These are phyloP conservation scores for Cochlearius cochlearius DNA, from an alignment of 2,113 vertebrate species.

Conservation along the genomic window DNA sequence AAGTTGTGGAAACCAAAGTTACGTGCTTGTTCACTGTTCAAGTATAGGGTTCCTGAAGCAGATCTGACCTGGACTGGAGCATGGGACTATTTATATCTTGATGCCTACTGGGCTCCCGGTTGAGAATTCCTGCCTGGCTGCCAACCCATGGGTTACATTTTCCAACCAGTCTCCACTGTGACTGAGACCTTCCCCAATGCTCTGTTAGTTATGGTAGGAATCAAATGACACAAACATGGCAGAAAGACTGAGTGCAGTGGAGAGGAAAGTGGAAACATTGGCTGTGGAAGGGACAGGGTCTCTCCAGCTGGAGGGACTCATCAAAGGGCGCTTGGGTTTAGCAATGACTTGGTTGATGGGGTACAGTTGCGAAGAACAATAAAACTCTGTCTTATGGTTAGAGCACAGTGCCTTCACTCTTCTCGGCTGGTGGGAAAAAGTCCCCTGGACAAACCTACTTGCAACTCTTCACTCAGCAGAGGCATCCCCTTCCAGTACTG, in stretches of 20 bases:
- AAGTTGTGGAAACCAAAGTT: background rate
- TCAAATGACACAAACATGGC: background rate
- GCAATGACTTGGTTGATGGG: background rate
- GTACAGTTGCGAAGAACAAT: background rate
- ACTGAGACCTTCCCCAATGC: background rate
- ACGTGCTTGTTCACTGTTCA: background rate
- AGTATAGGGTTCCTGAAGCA: background rate
- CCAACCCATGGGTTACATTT: constrained; percentile 10
- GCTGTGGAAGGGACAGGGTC: background rate
- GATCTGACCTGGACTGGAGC: background rate
- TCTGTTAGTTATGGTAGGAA: background rate
- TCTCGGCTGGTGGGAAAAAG: background rate
- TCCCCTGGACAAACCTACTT: background rate
- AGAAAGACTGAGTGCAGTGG: background rate
- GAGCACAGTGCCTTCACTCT: background rate
- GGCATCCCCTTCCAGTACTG: background rate
- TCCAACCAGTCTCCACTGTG: background rate
- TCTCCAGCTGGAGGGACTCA: background rate
- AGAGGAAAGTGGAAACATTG: background rate
- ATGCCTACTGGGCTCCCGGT: background rate
- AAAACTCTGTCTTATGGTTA: background rate
- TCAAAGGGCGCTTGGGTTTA: background rate
- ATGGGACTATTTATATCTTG: constrained; percentile 26
- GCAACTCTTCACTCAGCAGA: background rate
- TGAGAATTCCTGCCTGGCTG: constrained; percentile 34